Percentiles rank a stretch among this genome's conserved stretches.
Conservation (phyloP, 1,140 invertebrate genomes). For the Meloidogyne chitwoodi region DNA sequence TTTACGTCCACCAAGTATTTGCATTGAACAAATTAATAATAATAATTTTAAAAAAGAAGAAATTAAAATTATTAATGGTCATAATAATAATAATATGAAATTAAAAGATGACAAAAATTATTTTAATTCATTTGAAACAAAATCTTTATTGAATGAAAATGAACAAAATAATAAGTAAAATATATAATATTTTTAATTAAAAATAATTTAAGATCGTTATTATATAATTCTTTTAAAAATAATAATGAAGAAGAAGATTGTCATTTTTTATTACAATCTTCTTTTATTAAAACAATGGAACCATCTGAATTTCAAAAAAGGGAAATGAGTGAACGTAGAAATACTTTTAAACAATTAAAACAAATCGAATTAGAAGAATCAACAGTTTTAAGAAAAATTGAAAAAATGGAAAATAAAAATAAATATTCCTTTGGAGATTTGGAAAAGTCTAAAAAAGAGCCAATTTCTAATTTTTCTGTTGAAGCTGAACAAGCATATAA, state of each 20-base stretch:
- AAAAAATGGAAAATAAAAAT: slow-evolving; percentile 6
- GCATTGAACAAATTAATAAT: not conserved
- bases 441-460: slow-evolving; percentile 8
- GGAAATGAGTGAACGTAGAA: not conserved
- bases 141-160: too few relatives aligned
- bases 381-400: not conserved
- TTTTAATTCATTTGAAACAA: not conserved
- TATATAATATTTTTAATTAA: too few relatives aligned
- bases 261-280: not conserved
- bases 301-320: slow-evolving; percentile 5
- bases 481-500: slow-evolving; percentile 59
- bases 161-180: too few relatives aligned
- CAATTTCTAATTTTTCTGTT: slow-evolving; percentile 42
- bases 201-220: too few relatives aligned
- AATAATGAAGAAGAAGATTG: not conserved
- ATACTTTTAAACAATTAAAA: not conserved
- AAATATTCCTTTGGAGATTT: not conserved
- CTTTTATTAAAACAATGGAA: slow-evolving; percentile 12
- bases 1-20: not conserved
- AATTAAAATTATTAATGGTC: not conserved
- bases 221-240: too few relatives aligned
- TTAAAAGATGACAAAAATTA: not conserved
- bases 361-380: not conserved
- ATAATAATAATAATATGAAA: too few relatives aligned
- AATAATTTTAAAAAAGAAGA: not conserved